A percentile compares a stretch with the other conserved stretches of the same genome.
Conservation (phyloP, 2,113 vertebrate species). For the Ageneiosus marmoratus region DNA sequence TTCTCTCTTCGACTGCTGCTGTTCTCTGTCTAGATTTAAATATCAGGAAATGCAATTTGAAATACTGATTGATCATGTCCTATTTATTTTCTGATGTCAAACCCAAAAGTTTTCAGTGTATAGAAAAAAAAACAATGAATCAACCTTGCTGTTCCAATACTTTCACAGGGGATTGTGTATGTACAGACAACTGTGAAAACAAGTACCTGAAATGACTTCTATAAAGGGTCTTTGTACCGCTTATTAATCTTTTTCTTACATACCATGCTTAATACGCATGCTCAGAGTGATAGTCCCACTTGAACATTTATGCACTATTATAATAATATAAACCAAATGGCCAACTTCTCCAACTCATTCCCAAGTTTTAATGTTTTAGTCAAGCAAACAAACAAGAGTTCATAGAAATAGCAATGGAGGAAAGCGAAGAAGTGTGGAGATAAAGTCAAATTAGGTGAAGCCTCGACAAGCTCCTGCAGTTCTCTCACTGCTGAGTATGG, state of each 20-base stretch:
- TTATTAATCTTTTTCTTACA: background rate
- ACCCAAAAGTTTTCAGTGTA: background rate
- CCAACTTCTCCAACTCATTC: background rate
- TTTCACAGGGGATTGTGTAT: background rate
- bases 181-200: background rate
- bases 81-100: background rate
- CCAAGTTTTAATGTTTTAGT: background rate
- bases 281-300: background rate
- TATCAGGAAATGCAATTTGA: background rate
- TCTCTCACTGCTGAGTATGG: background rate
- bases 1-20: background rate
- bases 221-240: background rate
- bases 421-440: background rate
- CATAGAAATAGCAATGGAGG: background rate
- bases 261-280: background rate
- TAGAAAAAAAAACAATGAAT: background rate
- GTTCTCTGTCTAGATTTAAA: background rate
- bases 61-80: background rate
- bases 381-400: background rate
- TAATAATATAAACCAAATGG: too few relatives aligned
- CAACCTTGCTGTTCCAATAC: background rate
- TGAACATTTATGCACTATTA: background rate
- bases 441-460: slow-evolving; percentile 37
- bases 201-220: background rate
- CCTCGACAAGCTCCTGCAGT: slow-evolving; percentile 32